Evolutionary conservation across 2,113 vertebrate species (phyloP).

Genomic region (Mus spicilegus): DNA sequence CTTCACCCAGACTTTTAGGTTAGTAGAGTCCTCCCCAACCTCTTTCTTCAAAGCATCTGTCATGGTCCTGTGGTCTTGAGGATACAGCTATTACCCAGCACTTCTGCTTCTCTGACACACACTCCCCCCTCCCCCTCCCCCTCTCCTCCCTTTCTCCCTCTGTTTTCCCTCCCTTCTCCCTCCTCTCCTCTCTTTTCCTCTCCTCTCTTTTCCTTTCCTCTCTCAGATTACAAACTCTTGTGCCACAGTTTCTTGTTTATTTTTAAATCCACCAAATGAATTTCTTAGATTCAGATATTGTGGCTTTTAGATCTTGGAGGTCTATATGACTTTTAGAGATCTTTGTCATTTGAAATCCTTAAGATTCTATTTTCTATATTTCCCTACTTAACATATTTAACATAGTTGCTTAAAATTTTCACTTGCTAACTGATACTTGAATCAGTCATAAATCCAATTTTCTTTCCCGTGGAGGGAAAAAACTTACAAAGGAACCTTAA

Average conservation of each 20-base stretch:
- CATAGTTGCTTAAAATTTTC: background rate
- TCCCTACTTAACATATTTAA: background rate
- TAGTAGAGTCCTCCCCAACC: rapidly evolving
- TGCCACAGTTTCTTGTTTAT: background rate
- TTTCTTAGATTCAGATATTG: background rate
- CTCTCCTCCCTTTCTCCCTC: too few species aligned
- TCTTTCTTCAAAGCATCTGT: background rate
- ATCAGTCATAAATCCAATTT: background rate
- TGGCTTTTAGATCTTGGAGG: background rate
- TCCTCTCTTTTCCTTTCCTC: background rate
- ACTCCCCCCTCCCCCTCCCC: too few species aligned
- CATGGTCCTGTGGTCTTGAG: rapidly evolving
- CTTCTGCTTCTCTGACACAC: rapidly evolving
- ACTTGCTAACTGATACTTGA: background rate
- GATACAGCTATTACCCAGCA: rapidly evolving
- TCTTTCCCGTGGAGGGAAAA: background rate
- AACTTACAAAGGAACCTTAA: background rate
- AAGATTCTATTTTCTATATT: background rate
- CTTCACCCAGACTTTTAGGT: background rate
- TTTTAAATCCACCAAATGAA: background rate
- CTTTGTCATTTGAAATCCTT: background rate
- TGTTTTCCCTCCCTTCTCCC: too few species aligned
- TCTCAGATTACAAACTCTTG: background rate
- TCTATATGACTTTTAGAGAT: background rate
- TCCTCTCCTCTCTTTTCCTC: too few species aligned